These are phyloP conservation scores for Lepidotrigona ventralis DNA, from an alignment of 1,140 invertebrate species.

Conservation along the genomic window DNA sequence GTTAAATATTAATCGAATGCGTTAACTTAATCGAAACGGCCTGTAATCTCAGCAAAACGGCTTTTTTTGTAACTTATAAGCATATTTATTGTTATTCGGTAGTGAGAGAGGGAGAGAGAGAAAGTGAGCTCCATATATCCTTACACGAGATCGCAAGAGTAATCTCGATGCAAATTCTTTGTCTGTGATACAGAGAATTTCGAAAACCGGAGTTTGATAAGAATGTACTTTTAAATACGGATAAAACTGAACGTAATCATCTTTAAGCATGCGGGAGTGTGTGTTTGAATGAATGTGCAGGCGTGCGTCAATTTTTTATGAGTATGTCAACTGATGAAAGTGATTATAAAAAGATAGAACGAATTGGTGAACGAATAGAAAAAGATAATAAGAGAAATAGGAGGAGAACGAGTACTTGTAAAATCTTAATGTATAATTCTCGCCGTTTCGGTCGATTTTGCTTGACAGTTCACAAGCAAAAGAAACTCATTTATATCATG, in stretches of 20 bases:
- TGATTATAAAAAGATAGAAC: not conserved
- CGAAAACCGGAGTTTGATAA: not conserved
- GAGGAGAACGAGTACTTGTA: not conserved
- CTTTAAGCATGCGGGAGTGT: not conserved
- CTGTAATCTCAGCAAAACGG: constrained; percentile 18
- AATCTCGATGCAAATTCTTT: not conserved
- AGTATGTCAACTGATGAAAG: not conserved
- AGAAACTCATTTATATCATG: not conserved
- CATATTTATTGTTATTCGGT: constrained; percentile 61
- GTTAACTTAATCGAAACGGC: not conserved
- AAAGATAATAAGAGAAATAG: not conserved
- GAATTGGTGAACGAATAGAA: not conserved
- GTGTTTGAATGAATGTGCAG: not conserved
- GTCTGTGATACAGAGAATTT: not conserved
- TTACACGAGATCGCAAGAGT: not conserved
- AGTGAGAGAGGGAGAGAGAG: not conserved
- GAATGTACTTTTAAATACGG: not conserved
- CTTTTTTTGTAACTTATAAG: constrained; percentile 50
- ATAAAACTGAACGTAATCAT: not conserved
- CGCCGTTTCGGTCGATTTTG: not conserved
- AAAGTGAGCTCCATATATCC: too few species aligned
- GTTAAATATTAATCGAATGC: constrained; percentile 7
- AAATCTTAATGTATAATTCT: not conserved
- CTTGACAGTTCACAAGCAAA: not conserved
- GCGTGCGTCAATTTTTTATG: constrained; percentile 19